phyloP scores from a whole-genome alignment of 2,797 vertebrate genomes.

The Brachyalestes nurse region DNA sequence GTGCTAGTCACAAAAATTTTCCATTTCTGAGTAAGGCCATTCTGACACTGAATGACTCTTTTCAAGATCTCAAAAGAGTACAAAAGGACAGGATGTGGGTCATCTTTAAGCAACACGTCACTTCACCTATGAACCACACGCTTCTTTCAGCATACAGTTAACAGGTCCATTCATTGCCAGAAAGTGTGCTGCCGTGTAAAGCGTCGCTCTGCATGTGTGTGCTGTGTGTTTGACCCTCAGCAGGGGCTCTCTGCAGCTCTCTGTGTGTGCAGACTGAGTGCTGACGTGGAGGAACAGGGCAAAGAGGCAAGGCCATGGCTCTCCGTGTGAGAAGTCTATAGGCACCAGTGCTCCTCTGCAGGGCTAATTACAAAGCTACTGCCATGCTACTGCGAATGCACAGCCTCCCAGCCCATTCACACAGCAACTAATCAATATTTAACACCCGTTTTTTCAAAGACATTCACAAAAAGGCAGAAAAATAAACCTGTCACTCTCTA shows the following conservation, averaged over 20 bases:
- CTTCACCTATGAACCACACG: constrained; percentile 33
- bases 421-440: constrained; percentile 43
- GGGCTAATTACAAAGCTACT: constrained; percentile 66
- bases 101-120: constrained; percentile 50
- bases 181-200: neutral
- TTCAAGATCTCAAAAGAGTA: constrained; percentile 41
- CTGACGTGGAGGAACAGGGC: constrained; percentile 27
- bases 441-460: constrained; percentile 22
- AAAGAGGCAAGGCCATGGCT: constrained; percentile 46
- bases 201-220: neutral
- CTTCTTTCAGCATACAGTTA: constrained; percentile 21
- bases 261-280: constrained; percentile 17
- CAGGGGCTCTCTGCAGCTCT: constrained; percentile 28
- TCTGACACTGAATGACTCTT: constrained; percentile 35
- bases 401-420: constrained; percentile 36
- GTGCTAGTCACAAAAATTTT: constrained; percentile 44
- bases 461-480: constrained; percentile 14
- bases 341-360: constrained; percentile 48
- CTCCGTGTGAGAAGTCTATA: constrained; percentile 41
- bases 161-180: constrained; percentile 13
- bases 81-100: constrained; percentile 44
- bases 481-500: neutral
- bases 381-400: constrained; percentile 40
- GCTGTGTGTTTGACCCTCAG: constrained; percentile 42
- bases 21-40: constrained; percentile 44